These are phyloP conservation scores for Formicarius rufipectus DNA, from an alignment of 2,113 vertebrate genomes.

Conservation along the genomic window DNA sequence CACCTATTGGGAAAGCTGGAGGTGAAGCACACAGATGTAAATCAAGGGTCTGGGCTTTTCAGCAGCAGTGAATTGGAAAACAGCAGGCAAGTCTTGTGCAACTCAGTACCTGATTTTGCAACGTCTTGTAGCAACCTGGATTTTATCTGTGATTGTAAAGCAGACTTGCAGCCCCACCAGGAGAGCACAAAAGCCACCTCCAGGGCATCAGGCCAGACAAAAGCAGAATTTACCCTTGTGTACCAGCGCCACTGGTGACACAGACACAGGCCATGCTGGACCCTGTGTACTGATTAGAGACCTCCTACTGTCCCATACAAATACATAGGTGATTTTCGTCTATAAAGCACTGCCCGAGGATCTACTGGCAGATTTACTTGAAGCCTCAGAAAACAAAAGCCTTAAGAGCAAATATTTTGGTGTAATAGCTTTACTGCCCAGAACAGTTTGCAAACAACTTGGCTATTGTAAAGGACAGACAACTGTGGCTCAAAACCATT, in stretches of 20 bases:
- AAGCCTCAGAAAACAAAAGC: neutral
- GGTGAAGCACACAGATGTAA: neutral
- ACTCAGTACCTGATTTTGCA: conserved; percentile 28
- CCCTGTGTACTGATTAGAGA: neutral
- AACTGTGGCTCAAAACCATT: neutral
- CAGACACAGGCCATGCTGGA: neutral
- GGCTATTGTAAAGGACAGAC: neutral
- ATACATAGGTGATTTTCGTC: neutral
- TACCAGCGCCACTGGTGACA: neutral
- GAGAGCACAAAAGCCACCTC: neutral
- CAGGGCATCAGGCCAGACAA: neutral
- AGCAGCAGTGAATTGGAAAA: neutral
- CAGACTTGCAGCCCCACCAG: neutral
- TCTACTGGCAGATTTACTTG: neutral
- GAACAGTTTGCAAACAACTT: conserved; percentile 23
- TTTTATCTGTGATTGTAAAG: conserved; percentile 6
- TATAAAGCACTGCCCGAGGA: neutral
- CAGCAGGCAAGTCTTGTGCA: conserved; percentile 3
- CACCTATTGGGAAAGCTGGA: neutral
- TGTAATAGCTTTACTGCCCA: neutral
- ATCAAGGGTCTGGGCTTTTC: neutral
- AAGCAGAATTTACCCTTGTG: neutral
- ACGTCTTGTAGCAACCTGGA: neutral
- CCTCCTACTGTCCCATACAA: neutral
- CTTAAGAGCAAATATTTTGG: conserved; percentile 12